Evolutionary conservation across 2,113 vertebrate genomes (phyloP), one percentile per base, ranked within the genome.

Genomic region (Pituophis catenifer): DNA sequence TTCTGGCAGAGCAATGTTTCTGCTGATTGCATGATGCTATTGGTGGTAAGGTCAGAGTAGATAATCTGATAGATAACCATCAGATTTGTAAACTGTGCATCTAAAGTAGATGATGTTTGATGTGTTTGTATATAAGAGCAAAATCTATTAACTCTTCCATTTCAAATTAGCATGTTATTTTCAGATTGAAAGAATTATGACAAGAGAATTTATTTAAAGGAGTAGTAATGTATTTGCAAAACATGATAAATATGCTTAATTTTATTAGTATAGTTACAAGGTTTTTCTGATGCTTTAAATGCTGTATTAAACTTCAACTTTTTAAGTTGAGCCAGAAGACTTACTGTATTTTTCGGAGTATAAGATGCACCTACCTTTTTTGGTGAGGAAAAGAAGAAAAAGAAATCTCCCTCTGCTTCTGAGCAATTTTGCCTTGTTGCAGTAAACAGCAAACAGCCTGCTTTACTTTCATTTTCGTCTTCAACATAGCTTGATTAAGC

Each of bases 41-140:
- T 90, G 92, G 54, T 29, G 17, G 15, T 94, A 93, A 96, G 94
- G 93, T 96, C 95, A 93, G 65, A 95, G 90, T 1, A 58, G 89
- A 93, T 96, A 95, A 96, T 94, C 86, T 93, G 89, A 91, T 93
- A 92, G 93, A 96, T 94, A 95, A 94, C 91, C 44, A 96, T 44
- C 5, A 95, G 93, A 95, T 94, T 94, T 95, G 38, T 86, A 95
- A 96, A 38, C 57, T 93, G 1, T 23, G n/a, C 81, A 58, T 52
- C 17, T 59, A 89, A 96, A 95, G 81, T 26, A 95, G 29, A 87
- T 52, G 24, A 9, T 48, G 19, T 91, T 95, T 93, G 88, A 91
- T 1, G 0, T 88, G 90, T 89, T 12, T 38, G 21, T 0, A 0
- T 94, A 95, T 17, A 93, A 21, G 54, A 95, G 38, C 17, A 93